Base-by-base conservation (phyloP, 2,113 vertebrate genomes). In the Siphamia tubifer region DNA sequence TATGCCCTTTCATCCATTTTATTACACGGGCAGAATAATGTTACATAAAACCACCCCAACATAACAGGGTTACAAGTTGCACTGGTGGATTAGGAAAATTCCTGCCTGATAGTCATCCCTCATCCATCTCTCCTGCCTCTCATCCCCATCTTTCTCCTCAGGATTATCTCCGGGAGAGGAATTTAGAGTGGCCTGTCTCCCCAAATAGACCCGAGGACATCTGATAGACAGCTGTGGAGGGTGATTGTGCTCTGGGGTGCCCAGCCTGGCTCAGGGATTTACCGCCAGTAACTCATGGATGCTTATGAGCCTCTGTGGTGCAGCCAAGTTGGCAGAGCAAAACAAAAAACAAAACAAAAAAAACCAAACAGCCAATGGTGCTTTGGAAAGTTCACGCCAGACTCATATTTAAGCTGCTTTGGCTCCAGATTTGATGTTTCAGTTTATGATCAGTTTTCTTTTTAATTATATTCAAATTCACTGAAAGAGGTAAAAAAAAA, bases 141-240 rank as follows among this genome's bases (percentile, higher is more conserved):
- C 68, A 84, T 83, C 78, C 74, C 44, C 68, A 52, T 85, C 76
- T 85, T 86, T 87, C 82, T 83, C 47, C 31, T 54, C 25, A 4
- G 87, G 89, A 90, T 90, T 90, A 91, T 85, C 84, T 83, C 11
- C 0, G 38, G 31, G 47, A 47, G 52, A 83, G 82, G 87, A 86
- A 89, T 89, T 85, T 74, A 79, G 84, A 88, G 81, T 81, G 77
- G 79, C 30, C 68, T 44, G 57, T 73, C 84, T 86, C 85, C 83
- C 81, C 69, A 87, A 89, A 90, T 89, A 90, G 85, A 87, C 58
- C n/a, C 20, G 48, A 45, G 64, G 68, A 84, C 72, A 83, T 81
- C 67, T 77, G 89, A 90, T 47, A 61, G 68, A 85, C 84, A 87
- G 81, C 87, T 85, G 75, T 73, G 66, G 54, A 58, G 68, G 58